These are phyloP conservation scores for Periophthalmus magnuspinnatus DNA, from an alignment of 2,797 vertebrate species.

Conservation along the genomic window DNA sequence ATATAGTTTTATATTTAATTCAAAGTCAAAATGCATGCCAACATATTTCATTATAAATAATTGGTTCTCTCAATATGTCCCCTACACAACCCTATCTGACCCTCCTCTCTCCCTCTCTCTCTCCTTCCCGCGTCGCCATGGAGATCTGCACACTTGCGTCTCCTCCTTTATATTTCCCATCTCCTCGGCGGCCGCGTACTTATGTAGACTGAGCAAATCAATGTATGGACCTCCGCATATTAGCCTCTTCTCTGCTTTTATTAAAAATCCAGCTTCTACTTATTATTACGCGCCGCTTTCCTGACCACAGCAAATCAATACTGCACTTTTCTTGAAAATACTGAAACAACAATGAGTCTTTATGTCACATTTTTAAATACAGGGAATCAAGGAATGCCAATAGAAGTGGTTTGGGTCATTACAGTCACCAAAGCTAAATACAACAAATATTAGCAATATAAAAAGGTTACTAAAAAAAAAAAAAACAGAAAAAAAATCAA, in stretches of 20 bases:
- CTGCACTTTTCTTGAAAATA: conserved; percentile 1
- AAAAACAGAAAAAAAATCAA: too few relatives aligned
- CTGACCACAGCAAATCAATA: conserved; percentile 14
- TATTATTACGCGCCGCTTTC: not conserved
- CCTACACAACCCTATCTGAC: too few relatives aligned
- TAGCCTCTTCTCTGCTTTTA: conserved; percentile 26
- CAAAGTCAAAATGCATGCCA: too few relatives aligned
- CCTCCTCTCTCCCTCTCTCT: too few relatives aligned
- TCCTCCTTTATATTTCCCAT: not conserved
- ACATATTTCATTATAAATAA: too few relatives aligned
- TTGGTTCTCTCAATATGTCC: not conserved
- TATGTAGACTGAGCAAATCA: conserved; percentile 15
- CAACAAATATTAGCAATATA: too few relatives aligned
- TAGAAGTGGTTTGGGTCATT: too few relatives aligned
- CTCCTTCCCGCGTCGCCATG: conserved; percentile 13
- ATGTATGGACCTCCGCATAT: conserved; percentile 15
- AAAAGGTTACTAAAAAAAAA: too few relatives aligned
- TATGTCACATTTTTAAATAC: not conserved
- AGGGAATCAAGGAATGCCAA: not conserved
- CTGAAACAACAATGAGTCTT: not conserved
- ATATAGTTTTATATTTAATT: too few relatives aligned
- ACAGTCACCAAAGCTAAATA: too few relatives aligned
- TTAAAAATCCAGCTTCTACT: conserved; percentile 22
- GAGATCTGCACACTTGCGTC: conserved; percentile 1
- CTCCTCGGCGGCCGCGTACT: not conserved